Evolutionary conservation across 2,888 invertebrate species (phyloP).

Genomic region (Ephialtes manifestator): DNA sequence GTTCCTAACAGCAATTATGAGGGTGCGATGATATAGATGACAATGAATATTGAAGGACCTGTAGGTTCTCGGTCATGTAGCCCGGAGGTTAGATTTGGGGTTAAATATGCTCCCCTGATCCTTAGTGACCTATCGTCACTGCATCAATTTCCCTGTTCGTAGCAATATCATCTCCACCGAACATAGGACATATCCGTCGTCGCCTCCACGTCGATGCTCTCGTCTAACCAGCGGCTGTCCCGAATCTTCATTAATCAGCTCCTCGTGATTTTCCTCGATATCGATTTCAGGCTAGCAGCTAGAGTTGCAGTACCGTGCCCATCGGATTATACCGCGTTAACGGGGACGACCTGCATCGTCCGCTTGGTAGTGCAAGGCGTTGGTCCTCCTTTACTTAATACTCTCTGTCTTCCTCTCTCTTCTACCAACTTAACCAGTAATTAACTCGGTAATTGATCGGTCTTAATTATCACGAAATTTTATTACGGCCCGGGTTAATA

Average conservation of each 20-base stretch:
- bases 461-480: constrained; percentile 81
- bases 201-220: constrained; percentile 32
- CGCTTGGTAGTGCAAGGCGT: constrained; percentile 58
- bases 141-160: constrained; percentile 44
- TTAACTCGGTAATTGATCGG: constrained; percentile 79
- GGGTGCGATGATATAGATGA: not conserved
- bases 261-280: constrained; percentile 57
- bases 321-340: constrained; percentile 59
- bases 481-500: constrained; percentile 75
- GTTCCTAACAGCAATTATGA: not conserved
- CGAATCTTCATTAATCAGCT: constrained; percentile 64
- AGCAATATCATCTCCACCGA: constrained; percentile 24
- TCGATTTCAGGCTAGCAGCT: constrained; percentile 57
- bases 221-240: constrained; percentile 52
- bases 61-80: not conserved
- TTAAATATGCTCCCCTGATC: not conserved
- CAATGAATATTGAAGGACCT: not conserved
- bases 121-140: constrained; percentile 19
- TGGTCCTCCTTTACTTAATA: constrained; percentile 37
- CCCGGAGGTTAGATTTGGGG: not conserved
- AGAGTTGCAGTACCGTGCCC: constrained; percentile 44
- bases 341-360: constrained; percentile 51
- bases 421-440: constrained; percentile 72
- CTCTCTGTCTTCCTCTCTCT: constrained; percentile 57
- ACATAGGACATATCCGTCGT: constrained; percentile 11